Evolutionary conservation across 2,888 invertebrate species (phyloP), one percentile per base, ranked within the genome.

Genomic region (Tuta absoluta): DNA sequence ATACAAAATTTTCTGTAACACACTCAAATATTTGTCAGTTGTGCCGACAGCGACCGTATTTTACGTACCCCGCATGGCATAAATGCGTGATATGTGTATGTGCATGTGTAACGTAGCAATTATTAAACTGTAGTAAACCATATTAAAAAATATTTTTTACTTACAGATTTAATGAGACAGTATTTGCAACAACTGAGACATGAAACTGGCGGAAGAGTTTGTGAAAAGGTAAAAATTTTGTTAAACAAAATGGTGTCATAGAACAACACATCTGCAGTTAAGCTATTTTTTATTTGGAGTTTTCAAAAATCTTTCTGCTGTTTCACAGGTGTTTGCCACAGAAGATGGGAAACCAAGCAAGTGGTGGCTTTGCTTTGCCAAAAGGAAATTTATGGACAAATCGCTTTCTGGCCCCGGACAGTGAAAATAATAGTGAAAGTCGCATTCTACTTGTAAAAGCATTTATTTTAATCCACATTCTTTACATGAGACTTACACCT

Each of bases 371-470:
- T 99, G 99, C 84, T 99, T 99, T 92, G 96, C 98, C 33, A 98
- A 98, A 84, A 98, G 98, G 94, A 98, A 98, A 93, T 99, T 99
- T 85, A 99, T 99, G 99, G 99, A 99, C 85, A 99, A 99, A 85
- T 98, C 98, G 33, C 92, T 99, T 33, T 95, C 97, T 38, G 97
- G 95, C 0, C 98, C 97, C 1, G 98, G 98, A 51, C 96, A 96
- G 83, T 95, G 88, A 93, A 72, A 57, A 62, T 37, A 45, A 33
- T 14, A 63, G 37, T 58, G 49, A 63, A 65, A 62, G 11, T 57
- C 56, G 28, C 21, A 62, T 23, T 62, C 10, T 62, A 58, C 58
- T 56, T 63, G 37, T 62, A 56, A 63, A 66, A 38, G 67, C 66
- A 69, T 67, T 69, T 67, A 69, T 63, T 66, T 61, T 63, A 60